These are phyloP conservation scores for Drosophila rubida DNA, from an alignment of 2,888 invertebrate species.

Conservation along the genomic window DNA sequence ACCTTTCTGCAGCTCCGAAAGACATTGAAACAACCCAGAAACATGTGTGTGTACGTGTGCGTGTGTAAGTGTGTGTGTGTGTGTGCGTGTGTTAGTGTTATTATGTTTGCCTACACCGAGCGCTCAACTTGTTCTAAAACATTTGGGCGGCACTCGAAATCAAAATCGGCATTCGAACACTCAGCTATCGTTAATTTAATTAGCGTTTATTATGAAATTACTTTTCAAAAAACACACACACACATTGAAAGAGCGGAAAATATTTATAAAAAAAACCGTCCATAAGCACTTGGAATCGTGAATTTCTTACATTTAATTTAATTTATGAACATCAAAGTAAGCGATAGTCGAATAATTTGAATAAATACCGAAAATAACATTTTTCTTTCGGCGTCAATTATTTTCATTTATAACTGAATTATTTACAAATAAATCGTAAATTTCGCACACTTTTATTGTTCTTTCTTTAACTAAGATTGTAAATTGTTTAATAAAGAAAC, in stretches of 20 bases:
- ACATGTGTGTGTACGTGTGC: conserved; percentile 27
- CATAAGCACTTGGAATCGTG: background rate
- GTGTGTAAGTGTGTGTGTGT: background rate
- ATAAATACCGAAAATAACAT: background rate
- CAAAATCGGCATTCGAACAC: conserved; percentile 22
- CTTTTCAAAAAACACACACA: conserved; percentile 6
- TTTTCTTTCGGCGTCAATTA: too few relatives aligned
- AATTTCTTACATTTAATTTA: background rate
- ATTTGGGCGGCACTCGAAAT: conserved; percentile 31
- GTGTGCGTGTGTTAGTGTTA: background rate
- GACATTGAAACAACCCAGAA: conserved; percentile 55
- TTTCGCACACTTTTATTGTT: too few relatives aligned
- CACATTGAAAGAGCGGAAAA: conserved; percentile 4
- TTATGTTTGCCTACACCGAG: conserved; percentile 35
- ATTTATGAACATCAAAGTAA: background rate
- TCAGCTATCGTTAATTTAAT: conserved; percentile 68
- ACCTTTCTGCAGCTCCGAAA: conserved; percentile 53
- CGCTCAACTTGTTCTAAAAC: conserved; percentile 38
- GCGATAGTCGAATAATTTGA: background rate
- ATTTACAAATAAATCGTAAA: too few relatives aligned
- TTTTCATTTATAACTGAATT: too few relatives aligned
- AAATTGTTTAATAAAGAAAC: background rate
- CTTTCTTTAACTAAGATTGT: too few relatives aligned
- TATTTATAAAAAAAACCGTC: background rate
- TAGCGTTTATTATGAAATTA: conserved; percentile 57